Evolutionary conservation across 2,888 invertebrate species (phyloP).

Genomic region (Lochmaea crataegi): DNA sequence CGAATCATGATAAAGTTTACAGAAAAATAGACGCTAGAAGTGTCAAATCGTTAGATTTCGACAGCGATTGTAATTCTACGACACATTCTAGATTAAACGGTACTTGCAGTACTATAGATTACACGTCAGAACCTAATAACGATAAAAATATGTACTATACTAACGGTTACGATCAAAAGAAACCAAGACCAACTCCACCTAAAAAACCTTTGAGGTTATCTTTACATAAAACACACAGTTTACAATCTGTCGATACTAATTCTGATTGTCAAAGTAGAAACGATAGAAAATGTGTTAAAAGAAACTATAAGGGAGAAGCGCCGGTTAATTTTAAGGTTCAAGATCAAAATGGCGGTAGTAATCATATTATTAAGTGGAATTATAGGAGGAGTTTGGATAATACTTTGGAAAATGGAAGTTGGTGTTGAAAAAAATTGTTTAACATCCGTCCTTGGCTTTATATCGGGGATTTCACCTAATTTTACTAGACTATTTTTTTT

Average conservation of each 20-base stretch:
- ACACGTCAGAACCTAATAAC: constrained; percentile 71
- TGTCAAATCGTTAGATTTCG: constrained; percentile 81
- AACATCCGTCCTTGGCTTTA: no score
- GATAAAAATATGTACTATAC: constrained; percentile 63
- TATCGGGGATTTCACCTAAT: no score
- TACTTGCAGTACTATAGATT: constrained; percentile 62
- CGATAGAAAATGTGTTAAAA: constrained; percentile 70
- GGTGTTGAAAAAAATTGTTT: constrained; percentile 48
- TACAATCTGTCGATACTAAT: constrained; percentile 75
- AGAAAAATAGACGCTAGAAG: constrained; percentile 68
- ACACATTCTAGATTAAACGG: constrained; percentile 36
- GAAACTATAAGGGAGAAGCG: constrained; percentile 69
- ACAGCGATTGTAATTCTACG: constrained; percentile 74
- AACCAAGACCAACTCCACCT: constrained; percentile 81
- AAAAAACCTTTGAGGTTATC: constrained; percentile 87
- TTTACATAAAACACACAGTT: constrained; percentile 84
- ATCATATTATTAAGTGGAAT: constrained; percentile 44
- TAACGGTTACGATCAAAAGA: constrained; percentile 60
- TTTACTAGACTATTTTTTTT: no score
- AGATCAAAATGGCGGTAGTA: constrained; percentile 44
- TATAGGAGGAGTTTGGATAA: constrained; percentile 53
- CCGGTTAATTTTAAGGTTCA: constrained; percentile 46
- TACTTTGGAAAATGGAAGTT: constrained; percentile 58
- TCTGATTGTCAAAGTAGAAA: constrained; percentile 51
- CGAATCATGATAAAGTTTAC: constrained; percentile 56